Evolutionary conservation across 1,140 invertebrate genomes (phyloP).

Genomic region (Drosophila rufa): DNA sequence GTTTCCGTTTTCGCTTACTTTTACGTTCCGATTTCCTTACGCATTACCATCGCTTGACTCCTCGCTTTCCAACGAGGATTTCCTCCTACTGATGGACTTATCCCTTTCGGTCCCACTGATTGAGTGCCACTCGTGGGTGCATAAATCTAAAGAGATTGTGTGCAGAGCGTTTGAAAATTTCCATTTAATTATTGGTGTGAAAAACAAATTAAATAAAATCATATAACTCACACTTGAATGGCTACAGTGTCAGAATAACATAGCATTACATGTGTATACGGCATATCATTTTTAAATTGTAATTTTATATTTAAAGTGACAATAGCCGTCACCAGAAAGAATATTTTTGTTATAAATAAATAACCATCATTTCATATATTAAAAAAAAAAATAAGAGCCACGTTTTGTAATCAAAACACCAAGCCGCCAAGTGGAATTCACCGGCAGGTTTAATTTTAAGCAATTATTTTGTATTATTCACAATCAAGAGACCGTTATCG

Average conservation of each 20-base stretch:
- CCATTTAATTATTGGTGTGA: slow-evolving; percentile 3
- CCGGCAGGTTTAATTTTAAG: slow-evolving; percentile 65
- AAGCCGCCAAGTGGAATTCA: slow-evolving; percentile 3
- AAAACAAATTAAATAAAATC: not conserved
- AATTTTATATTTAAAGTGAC: not conserved
- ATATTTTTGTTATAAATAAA: not conserved
- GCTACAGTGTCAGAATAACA: not conserved
- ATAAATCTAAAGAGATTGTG: slow-evolving; percentile 55
- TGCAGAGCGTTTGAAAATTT: slow-evolving; percentile 18
- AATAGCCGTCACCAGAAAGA: not conserved
- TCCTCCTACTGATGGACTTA: slow-evolving; percentile 20
- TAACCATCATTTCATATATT: not conserved
- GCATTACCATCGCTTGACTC: slow-evolving; percentile 19
- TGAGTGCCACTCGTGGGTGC: slow-evolving; percentile 48
- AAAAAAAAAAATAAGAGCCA: not conserved
- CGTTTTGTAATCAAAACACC: not conserved
- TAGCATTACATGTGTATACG: not conserved
- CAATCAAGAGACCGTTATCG: slow-evolving; percentile 40
- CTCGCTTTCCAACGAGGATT: slow-evolving; percentile 12
- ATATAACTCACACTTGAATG: no score
- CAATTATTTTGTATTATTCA: slow-evolving; percentile 65
- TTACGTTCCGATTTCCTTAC: slow-evolving; percentile 52
- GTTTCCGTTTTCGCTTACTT: slow-evolving; percentile 30
- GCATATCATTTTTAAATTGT: not conserved
- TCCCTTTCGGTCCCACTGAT: slow-evolving; percentile 39